Base-by-base conservation (phyloP, 2,888 invertebrate species). In the Monochamus alternatus region DNA sequence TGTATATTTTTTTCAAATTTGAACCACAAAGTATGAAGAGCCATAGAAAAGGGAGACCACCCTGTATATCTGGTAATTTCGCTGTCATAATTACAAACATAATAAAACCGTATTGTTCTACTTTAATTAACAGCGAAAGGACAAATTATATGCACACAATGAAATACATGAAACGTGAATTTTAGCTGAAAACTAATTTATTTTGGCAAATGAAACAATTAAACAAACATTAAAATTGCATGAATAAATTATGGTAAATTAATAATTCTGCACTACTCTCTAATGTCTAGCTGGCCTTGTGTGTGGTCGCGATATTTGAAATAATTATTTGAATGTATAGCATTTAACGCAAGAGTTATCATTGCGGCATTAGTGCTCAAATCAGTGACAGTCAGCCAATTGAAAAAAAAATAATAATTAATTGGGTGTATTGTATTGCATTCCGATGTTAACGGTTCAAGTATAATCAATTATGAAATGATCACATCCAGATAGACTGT, bases 311-410 rank as follows among this genome's bases (percentile, higher is more conserved):
- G 12, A 10, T 30, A 32, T 31, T 66, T 31, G 51, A 52, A 44
- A 64, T 44, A 47, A 64, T 43, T 64, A 64, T 58, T 14, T 58
- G 12, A 30, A 58, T 14, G 30, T 9, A 32, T 12, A 31, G 12
- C 66, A 66, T 66, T 62, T 10, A 66, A 52, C 30, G 51, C 66
- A 14, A 12, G 30, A 52, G 22, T 66, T 62, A 62, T 62, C 32
- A 32, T 9, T 32, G 60, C 5, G 31, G 31, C 10, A 12, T 47
- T 31, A n/a, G 14, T 30, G 31, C 30, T 12, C n/a, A 47, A 66
- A 66, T 66, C 52, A 66, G 30, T 52, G 9, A 31, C 47, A 52
- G 51, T 66, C 47, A 51, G 51, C 30, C 12, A 52, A 62, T 38
- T 5, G 31, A 62, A 66, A 52, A 66, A 66, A 52, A 22, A 22